A percentile compares a stretch with the other conserved stretches of the same genome.
Conservation (phyloP, 2,113 vertebrate species). For the Macaca mulatta region DNA sequence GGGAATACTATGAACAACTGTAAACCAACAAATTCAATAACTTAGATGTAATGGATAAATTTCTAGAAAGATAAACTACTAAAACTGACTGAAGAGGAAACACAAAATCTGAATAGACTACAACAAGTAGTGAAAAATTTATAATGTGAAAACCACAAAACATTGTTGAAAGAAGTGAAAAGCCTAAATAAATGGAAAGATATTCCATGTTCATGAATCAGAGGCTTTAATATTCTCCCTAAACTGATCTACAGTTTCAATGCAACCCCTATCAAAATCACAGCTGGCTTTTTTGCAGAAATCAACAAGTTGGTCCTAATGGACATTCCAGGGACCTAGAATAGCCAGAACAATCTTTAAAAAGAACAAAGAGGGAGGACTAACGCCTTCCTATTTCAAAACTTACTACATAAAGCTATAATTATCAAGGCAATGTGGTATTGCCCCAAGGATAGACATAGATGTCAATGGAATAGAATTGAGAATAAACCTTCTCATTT, state of each 20-base stretch:
- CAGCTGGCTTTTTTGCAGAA: not conserved
- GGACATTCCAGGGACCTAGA: not conserved
- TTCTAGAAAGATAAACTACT: not conserved
- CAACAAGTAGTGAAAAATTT: not conserved
- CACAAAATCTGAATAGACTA: not conserved
- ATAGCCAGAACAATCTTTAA: not conserved
- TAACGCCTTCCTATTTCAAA: not conserved
- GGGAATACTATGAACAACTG: not conserved
- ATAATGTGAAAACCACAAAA: not conserved
- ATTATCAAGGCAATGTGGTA: not conserved
- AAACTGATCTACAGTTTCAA: not conserved
- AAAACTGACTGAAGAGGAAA: not conserved
- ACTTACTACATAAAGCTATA: too few species aligned
- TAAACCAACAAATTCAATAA: not conserved
- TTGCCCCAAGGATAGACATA: not conserved
- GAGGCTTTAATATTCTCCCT: not conserved
- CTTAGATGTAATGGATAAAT: not conserved
- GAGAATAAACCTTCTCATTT: not conserved
- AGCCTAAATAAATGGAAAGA: not conserved
- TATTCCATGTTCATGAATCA: not conserved
- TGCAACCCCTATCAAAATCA: not conserved
- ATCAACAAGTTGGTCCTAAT: not conserved
- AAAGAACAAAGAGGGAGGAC: not conserved
- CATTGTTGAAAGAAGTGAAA: not conserved
- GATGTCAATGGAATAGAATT: not conserved